These are phyloP conservation scores for Tautogolabrus adspersus DNA, from an alignment of 2,113 vertebrate species.

Conservation along the genomic window DNA sequence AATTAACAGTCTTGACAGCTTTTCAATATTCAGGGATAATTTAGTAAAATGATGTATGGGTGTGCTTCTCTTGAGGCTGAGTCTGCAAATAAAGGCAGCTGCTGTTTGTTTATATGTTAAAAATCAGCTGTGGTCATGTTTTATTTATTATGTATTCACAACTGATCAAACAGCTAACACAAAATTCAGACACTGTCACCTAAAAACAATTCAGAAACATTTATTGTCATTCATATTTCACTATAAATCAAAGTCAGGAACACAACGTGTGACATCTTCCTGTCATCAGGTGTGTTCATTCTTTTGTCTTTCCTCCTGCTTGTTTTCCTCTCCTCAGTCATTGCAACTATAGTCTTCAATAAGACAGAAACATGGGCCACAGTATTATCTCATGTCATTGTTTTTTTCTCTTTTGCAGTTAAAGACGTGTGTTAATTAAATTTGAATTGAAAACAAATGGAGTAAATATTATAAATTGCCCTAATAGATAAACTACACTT, in stretches of 20 bases:
- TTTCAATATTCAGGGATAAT: neutral
- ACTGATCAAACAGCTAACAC: neutral
- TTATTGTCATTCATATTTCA: neutral
- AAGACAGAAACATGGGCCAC: too few relatives aligned
- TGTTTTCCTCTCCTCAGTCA: neutral
- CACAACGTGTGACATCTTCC: neutral
- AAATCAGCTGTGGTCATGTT: constrained; percentile 6
- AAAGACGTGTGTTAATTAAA: too few relatives aligned
- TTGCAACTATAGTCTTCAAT: too few relatives aligned
- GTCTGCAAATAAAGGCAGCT: constrained; percentile 17
- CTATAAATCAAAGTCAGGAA: neutral
- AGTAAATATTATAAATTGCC: too few relatives aligned
- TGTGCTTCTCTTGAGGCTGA: neutral
- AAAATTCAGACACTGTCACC: neutral
- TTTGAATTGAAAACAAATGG: too few relatives aligned
- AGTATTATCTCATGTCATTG: too few relatives aligned
- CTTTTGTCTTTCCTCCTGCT: too few relatives aligned
- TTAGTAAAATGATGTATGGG: neutral
- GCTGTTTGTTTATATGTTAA: constrained; percentile 5
- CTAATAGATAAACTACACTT: too few relatives aligned
- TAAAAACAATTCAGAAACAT: neutral
- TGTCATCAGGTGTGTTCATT: too few relatives aligned
- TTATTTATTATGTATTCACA: constrained; percentile 1
- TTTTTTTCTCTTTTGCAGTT: too few relatives aligned
- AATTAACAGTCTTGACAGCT: neutral